Evolutionary conservation across 2,888 invertebrate genomes (phyloP), one percentile per base, ranked within the genome.

Genomic region (Drosophila sordidula): DNA sequence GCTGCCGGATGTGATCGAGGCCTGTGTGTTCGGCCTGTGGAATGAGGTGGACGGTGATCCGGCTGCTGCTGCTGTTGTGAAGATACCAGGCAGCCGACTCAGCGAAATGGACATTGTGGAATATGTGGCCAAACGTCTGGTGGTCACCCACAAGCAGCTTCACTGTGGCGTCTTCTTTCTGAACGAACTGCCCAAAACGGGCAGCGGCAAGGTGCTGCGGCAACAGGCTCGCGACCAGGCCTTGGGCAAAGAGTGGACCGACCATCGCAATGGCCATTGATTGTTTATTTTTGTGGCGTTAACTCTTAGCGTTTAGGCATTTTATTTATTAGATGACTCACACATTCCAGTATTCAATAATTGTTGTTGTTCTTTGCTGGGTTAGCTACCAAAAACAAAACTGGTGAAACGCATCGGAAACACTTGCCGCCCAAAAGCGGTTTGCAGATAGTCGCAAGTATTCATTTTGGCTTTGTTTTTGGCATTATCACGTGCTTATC

Each of bases 131-230:
- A 78, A 83, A 32, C 89, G 85, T 8, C 71, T 91, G 57, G 80
- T 90, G 9, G 89, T 89, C 32, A 64, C 83, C 0, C 88, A 91
- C 61, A 92, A 91, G 63, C 89, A 90, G 42, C 73, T 92, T 3
- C 89, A 90, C 39, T 91, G 91, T 50, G 91, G 92, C 5, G 90
- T 89, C 22, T 91, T 90, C 76, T 91, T 91, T 59, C 70, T 91
- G n/a, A 62, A 73, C 42, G 84, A 87, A 9, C 66, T 91, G 22
- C 91, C 91, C 0, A 89, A 90, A 46, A 91, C 91, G 0, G 82
- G 87, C 50, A 90, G 90, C 29, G 91, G 91, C 8, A 91, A 92
- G 58, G 81, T 90, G 1, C 45, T 87, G 14, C 77, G 90, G 4
- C 84, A 87, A 39, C 87, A 86, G 73, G 86, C 91, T 6, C 82